These are phyloP conservation scores for Venturia canescens DNA, from an alignment of 1,140 invertebrate species.

Conservation along the genomic window DNA sequence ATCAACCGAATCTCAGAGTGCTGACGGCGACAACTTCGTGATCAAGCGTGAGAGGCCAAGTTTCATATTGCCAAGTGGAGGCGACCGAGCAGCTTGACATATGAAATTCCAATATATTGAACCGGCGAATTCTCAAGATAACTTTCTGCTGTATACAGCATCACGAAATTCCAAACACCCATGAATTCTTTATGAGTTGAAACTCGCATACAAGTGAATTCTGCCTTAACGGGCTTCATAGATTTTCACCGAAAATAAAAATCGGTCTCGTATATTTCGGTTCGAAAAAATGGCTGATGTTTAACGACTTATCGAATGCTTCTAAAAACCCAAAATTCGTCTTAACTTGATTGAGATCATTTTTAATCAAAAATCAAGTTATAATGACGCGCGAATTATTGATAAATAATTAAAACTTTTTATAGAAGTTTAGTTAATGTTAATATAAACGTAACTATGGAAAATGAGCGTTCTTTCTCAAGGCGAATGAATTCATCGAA, in stretches of 20 bases:
- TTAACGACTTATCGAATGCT: too few species aligned
- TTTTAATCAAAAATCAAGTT: too few species aligned
- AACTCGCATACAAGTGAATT: neutral
- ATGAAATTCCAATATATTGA: neutral
- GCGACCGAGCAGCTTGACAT: neutral
- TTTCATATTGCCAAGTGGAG: neutral
- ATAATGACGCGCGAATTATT: too few species aligned
- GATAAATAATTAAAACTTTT: too few species aligned
- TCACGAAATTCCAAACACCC: neutral
- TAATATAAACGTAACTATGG: too few species aligned
- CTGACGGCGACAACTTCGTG: conserved; percentile 1
- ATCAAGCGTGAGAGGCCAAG: conserved; percentile 12
- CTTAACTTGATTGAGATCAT: too few species aligned
- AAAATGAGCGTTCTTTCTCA: neutral
- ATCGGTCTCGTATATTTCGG: too few species aligned
- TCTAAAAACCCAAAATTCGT: too few species aligned
- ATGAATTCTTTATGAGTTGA: neutral
- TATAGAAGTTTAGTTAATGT: too few species aligned
- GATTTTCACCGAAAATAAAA: too few species aligned
- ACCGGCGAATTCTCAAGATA: neutral
- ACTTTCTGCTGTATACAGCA: neutral
- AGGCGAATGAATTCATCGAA: neutral
- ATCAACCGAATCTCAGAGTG: neutral
- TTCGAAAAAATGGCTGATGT: too few species aligned
- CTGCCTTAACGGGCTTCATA: neutral